Conservation (phyloP, 2,888 invertebrate species). For the Heliconius aoede region DNA sequence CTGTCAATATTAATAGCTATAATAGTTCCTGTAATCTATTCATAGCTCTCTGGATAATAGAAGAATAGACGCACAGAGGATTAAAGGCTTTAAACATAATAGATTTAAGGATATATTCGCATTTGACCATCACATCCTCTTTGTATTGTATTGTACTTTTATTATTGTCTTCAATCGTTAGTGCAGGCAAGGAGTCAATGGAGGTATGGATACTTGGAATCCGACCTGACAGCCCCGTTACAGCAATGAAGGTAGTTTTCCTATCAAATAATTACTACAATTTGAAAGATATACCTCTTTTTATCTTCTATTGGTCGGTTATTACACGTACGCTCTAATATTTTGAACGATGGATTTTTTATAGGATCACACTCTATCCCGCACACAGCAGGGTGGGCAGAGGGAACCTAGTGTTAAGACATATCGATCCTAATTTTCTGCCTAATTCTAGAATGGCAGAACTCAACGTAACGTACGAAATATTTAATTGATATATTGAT, state of each 20-base stretch:
- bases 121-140: background rate
- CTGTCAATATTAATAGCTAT: conserved; percentile 42
- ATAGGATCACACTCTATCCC: background rate
- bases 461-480: too few relatives aligned
- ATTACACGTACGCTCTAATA: background rate
- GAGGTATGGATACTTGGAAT: conserved; percentile 46
- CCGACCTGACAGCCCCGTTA: conserved; percentile 45
- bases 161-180: conserved; percentile 42
- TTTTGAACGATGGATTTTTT: background rate
- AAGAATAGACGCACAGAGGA: conserved; percentile 23
- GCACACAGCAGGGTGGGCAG: too few relatives aligned
- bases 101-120: conserved; percentile 10
- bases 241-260: conserved; percentile 40
- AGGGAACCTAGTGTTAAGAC: too few relatives aligned
- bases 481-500: too few relatives aligned
- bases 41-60: conserved; percentile 28
- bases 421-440: too few relatives aligned
- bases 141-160: conserved; percentile 34
- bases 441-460: too few relatives aligned
- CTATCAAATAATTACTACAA: conserved; percentile 39
- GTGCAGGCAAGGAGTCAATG: conserved; percentile 36
- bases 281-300: conserved; percentile 2
- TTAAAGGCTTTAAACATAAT: conserved; percentile 29
- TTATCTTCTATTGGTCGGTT: background rate
- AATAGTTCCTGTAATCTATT: conserved; percentile 37